Evolutionary conservation across 2,797 vertebrate species (phyloP).

Genomic region (Paguma larvata): DNA sequence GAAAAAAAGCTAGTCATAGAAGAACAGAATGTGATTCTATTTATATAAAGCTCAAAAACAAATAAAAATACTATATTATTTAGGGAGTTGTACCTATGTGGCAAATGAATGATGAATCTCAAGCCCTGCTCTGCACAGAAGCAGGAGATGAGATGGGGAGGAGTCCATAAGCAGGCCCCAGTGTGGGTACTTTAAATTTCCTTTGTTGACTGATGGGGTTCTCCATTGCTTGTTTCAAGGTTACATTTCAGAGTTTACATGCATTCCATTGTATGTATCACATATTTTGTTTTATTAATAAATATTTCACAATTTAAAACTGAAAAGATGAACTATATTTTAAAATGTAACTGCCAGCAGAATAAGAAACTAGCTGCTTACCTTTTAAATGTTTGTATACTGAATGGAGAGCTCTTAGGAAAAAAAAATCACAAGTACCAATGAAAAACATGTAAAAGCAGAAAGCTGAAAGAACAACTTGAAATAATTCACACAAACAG

Average conservation of each 20-base stretch:
- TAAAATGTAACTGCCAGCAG: not conserved
- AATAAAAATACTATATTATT: not conserved
- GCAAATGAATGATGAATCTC: not conserved
- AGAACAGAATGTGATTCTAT: not conserved
- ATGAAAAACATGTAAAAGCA: not conserved
- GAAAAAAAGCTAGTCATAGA: not conserved
- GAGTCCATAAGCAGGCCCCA: not conserved
- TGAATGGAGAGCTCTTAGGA: not conserved
- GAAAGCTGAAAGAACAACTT: constrained; percentile 7
- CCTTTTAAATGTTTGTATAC: not conserved
- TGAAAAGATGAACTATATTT: not conserved
- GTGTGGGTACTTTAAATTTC: not conserved
- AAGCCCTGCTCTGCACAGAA: not conserved
- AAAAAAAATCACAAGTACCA: not conserved
- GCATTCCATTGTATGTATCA: not conserved
- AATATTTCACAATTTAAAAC: not conserved
- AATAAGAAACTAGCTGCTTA: not conserved
- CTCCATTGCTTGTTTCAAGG: not conserved
- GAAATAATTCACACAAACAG: not conserved
- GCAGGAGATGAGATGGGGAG: not conserved
- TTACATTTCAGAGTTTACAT: not conserved
- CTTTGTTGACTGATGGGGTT: no score
- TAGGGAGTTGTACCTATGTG: not conserved
- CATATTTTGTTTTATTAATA: not conserved
- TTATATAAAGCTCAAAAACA: not conserved